phyloP scores from a whole-genome alignment of 2,113 vertebrate genomes.

The Megaceryle torquata region DNA sequence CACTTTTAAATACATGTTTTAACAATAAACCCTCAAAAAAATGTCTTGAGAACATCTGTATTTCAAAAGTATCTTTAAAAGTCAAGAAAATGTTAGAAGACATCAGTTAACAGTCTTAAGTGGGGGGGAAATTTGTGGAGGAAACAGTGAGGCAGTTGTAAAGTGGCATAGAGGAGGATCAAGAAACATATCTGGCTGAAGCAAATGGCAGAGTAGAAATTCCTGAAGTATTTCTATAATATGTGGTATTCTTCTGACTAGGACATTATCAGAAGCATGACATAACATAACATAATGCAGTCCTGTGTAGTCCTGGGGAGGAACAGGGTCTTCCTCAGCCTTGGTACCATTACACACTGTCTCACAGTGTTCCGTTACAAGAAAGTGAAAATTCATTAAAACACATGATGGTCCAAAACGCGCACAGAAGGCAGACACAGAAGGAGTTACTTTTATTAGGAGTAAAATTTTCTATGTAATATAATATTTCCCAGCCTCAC shows the following conservation, averaged over 20 bases:
- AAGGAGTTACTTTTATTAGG: conserved; percentile 58
- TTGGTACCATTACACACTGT: not conserved
- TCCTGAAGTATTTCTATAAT: not conserved
- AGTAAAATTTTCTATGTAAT: conserved; percentile 66
- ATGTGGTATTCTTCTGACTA: not conserved
- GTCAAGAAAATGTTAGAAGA: not conserved
- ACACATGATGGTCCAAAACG: conserved; percentile 36
- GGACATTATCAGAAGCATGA: not conserved
- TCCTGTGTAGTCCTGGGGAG: not conserved
- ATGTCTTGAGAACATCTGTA: not conserved
- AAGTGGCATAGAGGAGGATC: not conserved
- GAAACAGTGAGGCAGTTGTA: not conserved
- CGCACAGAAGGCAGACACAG: conserved; percentile 54
- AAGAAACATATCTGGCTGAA: not conserved
- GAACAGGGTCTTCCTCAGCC: not conserved
- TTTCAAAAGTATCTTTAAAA: not conserved
- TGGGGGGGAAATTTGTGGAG: not conserved
- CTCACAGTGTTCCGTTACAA: conserved; percentile 46
- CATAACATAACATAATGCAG: not conserved
- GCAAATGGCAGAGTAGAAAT: not conserved
- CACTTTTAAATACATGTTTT: not conserved
- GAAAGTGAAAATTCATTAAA: conserved; percentile 63
- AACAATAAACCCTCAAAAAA: not conserved
- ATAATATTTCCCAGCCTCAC: conserved; percentile 60
- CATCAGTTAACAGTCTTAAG: not conserved